Base-by-base conservation (phyloP, 2,888 invertebrate genomes). In the Xanthia togata region DNA sequence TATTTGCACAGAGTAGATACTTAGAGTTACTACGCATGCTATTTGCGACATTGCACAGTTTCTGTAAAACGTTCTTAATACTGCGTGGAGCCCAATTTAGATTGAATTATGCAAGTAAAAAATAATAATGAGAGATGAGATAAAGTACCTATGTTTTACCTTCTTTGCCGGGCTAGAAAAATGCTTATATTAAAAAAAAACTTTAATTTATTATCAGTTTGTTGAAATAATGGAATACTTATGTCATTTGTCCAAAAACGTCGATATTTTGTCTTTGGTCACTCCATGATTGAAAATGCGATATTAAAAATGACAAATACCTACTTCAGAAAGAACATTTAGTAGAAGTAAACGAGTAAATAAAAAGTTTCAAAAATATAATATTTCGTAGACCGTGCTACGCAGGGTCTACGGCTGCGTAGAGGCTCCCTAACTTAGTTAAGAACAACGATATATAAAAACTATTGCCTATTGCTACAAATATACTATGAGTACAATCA, bases 301-400 rank as follows among this genome's bases (percentile, higher is more conserved):
- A 26, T n/a, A 5, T 35, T 35, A 9, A 4, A 35, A 71, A 26
- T 31, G 14, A 38, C 26, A 23, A 26, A 50, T 23, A 35, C 5
- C 23, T 14, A 14, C 2, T 65, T 47, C 4, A 57, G 12, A n/a
- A n/a, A 63, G 38, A n/a, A 63, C 23, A 35, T 31, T 38, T 0
- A 53, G 26, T 35, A 55, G 8, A 31, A 44, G 1, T 44, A 44
- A 55, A 5, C 0, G 38, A 17, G 1, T 55, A 55, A 44, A 4
- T 26, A 47, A 23, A 53, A 23, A n/a, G 8, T 53, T 26, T 2
- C 20, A 35, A 70, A 47, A 50, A 60, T 35, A 20, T 0, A 62
- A 11, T 9, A 11, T 80, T 73, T 64, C 78, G 81, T 78, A 78
- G 81, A 35, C 62, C 20, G 17, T 73, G 78, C 78, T 78, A 78